Percentiles rank a stretch among this genome's conserved stretches.
Evolutionary conservation across 2,113 vertebrate genomes (phyloP).

Genomic region (Mungos mungo): DNA sequence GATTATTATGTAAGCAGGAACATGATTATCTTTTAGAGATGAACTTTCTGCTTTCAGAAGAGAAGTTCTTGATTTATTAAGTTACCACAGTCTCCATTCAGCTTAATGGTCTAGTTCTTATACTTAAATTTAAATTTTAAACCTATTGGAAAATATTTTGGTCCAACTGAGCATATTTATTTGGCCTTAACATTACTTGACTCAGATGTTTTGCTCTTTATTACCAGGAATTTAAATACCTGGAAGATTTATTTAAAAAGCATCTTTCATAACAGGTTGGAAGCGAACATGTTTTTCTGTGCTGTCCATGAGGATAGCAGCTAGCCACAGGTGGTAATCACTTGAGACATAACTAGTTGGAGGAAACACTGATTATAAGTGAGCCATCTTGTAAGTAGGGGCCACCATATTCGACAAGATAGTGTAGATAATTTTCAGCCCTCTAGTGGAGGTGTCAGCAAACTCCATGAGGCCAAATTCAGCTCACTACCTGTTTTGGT

Average conservation of each 20-base stretch:
- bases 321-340: background rate
- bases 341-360: background rate
- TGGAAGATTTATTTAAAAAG: background rate
- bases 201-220: background rate
- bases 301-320: background rate
- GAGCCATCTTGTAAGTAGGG: background rate
- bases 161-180: background rate
- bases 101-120: background rate
- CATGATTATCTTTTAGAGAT: slow-evolving; percentile 50
- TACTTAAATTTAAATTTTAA: slow-evolving; percentile 46
- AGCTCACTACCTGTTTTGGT: background rate
- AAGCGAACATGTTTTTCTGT: background rate
- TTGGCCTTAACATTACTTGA: background rate
- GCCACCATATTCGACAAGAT: background rate
- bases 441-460: background rate
- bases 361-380: background rate
- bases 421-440: background rate
- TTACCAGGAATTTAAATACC: background rate
- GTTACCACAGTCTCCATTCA: background rate
- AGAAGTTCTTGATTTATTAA: background rate
- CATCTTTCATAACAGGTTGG: background rate
- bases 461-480: background rate
- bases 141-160: background rate
- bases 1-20: slow-evolving; percentile 65
- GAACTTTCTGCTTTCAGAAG: background rate